Conservation (phyloP, 2,797 vertebrate species). For the Cirrhinus mrigala region DNA sequence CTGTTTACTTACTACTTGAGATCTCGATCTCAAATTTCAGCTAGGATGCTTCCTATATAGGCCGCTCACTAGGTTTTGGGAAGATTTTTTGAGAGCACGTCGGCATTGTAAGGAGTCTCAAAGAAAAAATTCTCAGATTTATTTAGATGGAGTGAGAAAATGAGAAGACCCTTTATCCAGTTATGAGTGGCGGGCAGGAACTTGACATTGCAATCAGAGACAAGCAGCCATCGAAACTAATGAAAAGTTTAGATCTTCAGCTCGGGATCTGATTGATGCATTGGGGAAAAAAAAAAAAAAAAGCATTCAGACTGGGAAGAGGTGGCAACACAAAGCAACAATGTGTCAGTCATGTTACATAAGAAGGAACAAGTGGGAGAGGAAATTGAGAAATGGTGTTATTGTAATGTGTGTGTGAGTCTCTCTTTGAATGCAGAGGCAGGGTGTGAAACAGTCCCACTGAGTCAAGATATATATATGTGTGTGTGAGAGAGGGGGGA, state of each 20-base stretch:
- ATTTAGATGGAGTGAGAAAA: conserved; percentile 39
- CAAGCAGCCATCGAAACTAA: conserved; percentile 52
- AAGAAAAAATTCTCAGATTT: conserved; percentile 37
- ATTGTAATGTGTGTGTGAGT: conserved; percentile 43
- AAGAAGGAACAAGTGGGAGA: conserved; percentile 9
- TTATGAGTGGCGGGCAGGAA: conserved; percentile 64
- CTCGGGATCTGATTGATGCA: conserved; percentile 23
- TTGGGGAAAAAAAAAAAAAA: not conserved
- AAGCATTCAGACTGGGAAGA: conserved; percentile 9
- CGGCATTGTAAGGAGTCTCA: not conserved
- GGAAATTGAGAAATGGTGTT: conserved; percentile 40
- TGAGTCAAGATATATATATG: not conserved
- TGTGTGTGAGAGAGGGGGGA: conserved; percentile 50
- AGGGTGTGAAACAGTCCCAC: conserved; percentile 14
- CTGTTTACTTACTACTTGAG: not conserved
- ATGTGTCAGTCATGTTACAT: conserved; percentile 50
- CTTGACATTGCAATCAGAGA: conserved; percentile 57
- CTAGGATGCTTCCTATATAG: not conserved
- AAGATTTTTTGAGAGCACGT: conserved; percentile 1
- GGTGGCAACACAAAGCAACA: conserved; percentile 9
- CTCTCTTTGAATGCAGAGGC: conserved; percentile 44
- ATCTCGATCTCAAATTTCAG: not conserved
- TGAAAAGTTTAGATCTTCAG: conserved; percentile 50
- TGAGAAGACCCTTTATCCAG: conserved; percentile 58
- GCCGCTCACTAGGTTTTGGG: not conserved